Conservation (phyloP, 1,140 invertebrate genomes). For the Andricus grossulariae region DNA sequence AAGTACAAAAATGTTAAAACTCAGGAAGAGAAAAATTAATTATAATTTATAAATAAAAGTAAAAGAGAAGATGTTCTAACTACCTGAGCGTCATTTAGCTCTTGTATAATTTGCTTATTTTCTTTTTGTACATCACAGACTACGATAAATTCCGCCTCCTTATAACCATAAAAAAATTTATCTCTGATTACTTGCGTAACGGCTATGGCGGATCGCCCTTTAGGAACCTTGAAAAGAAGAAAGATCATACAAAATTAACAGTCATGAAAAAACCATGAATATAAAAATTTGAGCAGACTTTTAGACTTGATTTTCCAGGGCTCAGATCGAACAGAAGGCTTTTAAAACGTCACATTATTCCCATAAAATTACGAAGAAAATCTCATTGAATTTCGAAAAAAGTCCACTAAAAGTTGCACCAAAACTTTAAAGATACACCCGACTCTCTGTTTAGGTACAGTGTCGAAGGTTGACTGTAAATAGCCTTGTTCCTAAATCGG, state of each 20-base stretch:
- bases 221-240: slow-evolving; percentile 80
- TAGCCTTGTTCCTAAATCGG: too few relatives aligned
- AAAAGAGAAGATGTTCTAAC: not conserved
- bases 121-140: slow-evolving; percentile 90
- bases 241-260: slow-evolving; percentile 28
- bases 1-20: slow-evolving; percentile 6
- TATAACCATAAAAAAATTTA: slow-evolving; percentile 84
- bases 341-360: too few relatives aligned
- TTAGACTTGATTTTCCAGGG: too few relatives aligned
- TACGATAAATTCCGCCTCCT: slow-evolving; percentile 92
- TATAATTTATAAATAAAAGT: not conserved
- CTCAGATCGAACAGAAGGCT: too few relatives aligned
- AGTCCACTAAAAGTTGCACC: too few relatives aligned
- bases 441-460: too few relatives aligned
- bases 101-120: slow-evolving; percentile 84
- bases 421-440: too few relatives aligned
- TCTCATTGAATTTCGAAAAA: too few relatives aligned
- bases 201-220: slow-evolving; percentile 86
- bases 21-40: not conserved
- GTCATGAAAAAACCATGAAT: not conserved
- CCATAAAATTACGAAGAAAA: too few relatives aligned
- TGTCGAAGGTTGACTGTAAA: too few relatives aligned
- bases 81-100: slow-evolving; percentile 93
- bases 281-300: not conserved
- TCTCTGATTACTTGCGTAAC: slow-evolving; percentile 87